phyloP scores from a whole-genome alignment of 2,888 invertebrate genomes.

The Smittia sp. region DNA sequence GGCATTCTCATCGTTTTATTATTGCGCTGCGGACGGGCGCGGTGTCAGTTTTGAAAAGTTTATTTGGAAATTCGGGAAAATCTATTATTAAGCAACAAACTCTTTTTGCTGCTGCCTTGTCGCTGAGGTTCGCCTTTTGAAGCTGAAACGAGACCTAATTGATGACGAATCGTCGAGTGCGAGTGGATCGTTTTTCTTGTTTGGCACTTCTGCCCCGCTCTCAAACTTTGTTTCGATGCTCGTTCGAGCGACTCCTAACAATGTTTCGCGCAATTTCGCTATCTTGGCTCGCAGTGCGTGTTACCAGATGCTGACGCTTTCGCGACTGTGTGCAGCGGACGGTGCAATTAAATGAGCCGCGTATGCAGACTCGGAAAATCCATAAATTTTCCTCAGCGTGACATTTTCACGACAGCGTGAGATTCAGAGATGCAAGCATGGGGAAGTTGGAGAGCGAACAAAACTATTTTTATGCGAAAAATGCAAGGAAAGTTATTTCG shows the following conservation, averaged over 20 bases:
- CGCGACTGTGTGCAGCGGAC: conserved; percentile 28
- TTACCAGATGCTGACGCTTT: conserved; percentile 22
- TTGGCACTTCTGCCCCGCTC: background rate
- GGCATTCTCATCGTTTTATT: conserved; percentile 4
- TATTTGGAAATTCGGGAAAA: conserved; percentile 21
- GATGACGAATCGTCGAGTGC: background rate
- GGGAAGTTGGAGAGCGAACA: background rate
- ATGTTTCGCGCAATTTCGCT: conserved; percentile 16
- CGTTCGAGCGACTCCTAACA: background rate
- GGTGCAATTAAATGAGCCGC: conserved; percentile 39
- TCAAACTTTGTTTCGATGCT: background rate
- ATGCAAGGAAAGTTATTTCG: background rate
- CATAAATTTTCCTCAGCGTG: conserved; percentile 39
- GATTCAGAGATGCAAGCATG: background rate
- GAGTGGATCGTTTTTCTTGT: conserved; percentile 11
- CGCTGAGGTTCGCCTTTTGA: background rate
- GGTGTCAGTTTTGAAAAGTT: conserved; percentile 13
- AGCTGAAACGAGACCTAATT: conserved; percentile 19
- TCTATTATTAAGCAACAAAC: background rate
- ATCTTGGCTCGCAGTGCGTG: background rate
- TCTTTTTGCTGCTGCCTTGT: background rate
- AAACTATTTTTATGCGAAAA: conserved; percentile 18
- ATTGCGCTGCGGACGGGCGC: conserved; percentile 3
- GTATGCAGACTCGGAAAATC: conserved; percentile 37
- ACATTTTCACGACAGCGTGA: conserved; percentile 40